Evolutionary conservation across 1,140 invertebrate species (phyloP), one percentile per base, ranked within the genome.

Genomic region (Melipona quadrifasciata): DNA sequence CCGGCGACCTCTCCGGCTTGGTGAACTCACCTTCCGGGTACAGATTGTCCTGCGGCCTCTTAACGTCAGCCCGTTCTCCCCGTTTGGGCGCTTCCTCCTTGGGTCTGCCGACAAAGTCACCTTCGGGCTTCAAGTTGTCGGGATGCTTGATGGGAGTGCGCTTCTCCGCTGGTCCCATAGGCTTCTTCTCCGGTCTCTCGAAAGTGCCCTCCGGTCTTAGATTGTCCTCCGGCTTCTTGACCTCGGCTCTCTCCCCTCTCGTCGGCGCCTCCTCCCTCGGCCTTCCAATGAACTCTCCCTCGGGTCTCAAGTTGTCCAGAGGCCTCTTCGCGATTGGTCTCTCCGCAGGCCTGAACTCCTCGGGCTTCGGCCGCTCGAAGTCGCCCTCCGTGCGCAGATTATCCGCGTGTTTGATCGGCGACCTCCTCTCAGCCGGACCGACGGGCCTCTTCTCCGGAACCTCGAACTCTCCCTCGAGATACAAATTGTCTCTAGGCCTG

Each of bases 321-420:
- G 93, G 94, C 84, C 94, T 95, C 34, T 93, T 94, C 16, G 91
- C 93, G 5, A 87, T 73, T 16, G 93, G 89, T 93, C 94, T 92
- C 82, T 93, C 95, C 34, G 82, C 94, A 34, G 81, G 93, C 68
- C 75, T 85, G 89, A 92, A 94, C 76, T 94, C 91, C 57, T 90
- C 90, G 6, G 83, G 87, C 58, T 90, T 68, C 0, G 91, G 92
- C 61, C 80, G 55, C 85, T 94, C 91, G 87, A 97, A 96, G 55
- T 96, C 96, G 12, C 97, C 97, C 95, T 97, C 97, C 34, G 96
- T 93, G 90, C 95, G 95, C 0, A 97, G 89, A 93, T 97, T 96
- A 89, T 97, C 96, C 68, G 93, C 89, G 67, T 96, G 95, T 92
- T 96, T 96, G 39, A 96, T 95, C 21, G 96, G 95, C 82, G 96